A percentile compares a stretch with the other conserved stretches of the same genome.
Evolutionary conservation across 92 coral and sea anemone species (phyloP).

Genomic region (Porites lobata): DNA sequence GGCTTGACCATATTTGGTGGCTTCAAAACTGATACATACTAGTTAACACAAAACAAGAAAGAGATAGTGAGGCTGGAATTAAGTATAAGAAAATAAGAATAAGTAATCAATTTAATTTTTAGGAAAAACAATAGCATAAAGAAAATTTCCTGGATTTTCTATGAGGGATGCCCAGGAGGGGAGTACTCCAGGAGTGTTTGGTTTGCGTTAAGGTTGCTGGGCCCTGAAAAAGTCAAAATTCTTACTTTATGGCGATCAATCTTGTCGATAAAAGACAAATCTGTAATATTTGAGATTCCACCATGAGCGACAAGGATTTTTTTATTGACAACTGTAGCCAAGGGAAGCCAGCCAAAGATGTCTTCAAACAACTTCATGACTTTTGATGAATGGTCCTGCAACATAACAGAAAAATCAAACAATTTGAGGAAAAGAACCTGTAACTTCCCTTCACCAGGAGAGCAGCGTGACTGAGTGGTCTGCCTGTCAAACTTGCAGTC

Average conservation of each 20-base stretch:
- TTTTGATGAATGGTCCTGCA: slow-evolving; percentile 79
- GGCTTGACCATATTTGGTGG: slow-evolving; percentile 84
- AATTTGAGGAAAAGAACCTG: not conserved
- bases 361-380: slow-evolving; percentile 89
- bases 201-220: not conserved
- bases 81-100: not conserved
- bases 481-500: too few relatives aligned
- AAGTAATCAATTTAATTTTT: too few relatives aligned
- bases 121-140: too few relatives aligned
- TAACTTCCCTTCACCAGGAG: not conserved
- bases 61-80: not conserved
- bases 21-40: slow-evolving; percentile 94
- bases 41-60: not conserved
- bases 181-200: not conserved
- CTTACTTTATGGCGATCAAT: slow-evolving; percentile 96
- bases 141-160: not conserved
- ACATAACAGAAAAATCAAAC: not conserved
- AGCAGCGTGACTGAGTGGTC: too few relatives aligned
- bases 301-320: slow-evolving; percentile 94
- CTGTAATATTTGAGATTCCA: slow-evolving; percentile 93
- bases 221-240: too few relatives aligned
- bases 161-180: not conserved
- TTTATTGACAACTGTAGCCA: slow-evolving; percentile 93
- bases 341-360: slow-evolving; percentile 97
- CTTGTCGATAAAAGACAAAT: slow-evolving; percentile 77